Base-by-base conservation (phyloP, 23 tunicate genomes). In the Halocynthia aurantium region DNA sequence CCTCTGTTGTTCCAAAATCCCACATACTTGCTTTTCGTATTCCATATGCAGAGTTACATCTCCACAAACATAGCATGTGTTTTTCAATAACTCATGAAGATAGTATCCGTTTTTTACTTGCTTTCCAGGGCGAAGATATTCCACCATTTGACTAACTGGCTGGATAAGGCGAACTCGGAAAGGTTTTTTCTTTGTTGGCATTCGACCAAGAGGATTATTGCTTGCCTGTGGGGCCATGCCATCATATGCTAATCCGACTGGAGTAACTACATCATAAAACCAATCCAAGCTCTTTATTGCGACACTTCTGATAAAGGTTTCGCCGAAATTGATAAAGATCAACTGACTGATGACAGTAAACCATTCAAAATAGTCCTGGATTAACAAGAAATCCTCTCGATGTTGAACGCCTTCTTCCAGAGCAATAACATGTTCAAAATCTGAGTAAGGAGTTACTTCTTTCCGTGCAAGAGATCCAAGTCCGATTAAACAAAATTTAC, bases 181-280 rank as follows among this genome's bases (percentile, higher is more conserved):
- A 12, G 64, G 7, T 61, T 70, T 82, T 13, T 44, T 61, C 18
- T 51, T 22, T 17, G 80, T 82, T 49, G 75, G 56, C 21, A 65
- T 55, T 53, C 93, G 70, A 5, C 90, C 90, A 10, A 85, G 51
- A 8, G 90, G 84, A 51, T 52, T 62, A 64, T 80, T 85, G 79
- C 84, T 67, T 9, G 90, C 84, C 64, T 73, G 69, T 22, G 90
- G 90, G 22, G 58, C 53, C 75, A 63, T 80, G 62, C 90, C 90
- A 64, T 85, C n/a, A n/a, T n/a, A n/a, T n/a, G n/a, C n/a, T n/a
- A n/a, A n/a, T n/a, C n/a, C n/a, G n/a, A n/a, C n/a, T 6, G 68
- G 67, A 31, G 84, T 80, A 52, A 53, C 22, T 49, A 10, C 80
- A 53, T 85, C 90, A 62, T 51, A 79, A 80, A 80, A 85, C 84